These are phyloP conservation scores for Hemistola chrysoprasaria DNA, from an alignment of 2,888 invertebrate genomes.

Conservation along the genomic window DNA sequence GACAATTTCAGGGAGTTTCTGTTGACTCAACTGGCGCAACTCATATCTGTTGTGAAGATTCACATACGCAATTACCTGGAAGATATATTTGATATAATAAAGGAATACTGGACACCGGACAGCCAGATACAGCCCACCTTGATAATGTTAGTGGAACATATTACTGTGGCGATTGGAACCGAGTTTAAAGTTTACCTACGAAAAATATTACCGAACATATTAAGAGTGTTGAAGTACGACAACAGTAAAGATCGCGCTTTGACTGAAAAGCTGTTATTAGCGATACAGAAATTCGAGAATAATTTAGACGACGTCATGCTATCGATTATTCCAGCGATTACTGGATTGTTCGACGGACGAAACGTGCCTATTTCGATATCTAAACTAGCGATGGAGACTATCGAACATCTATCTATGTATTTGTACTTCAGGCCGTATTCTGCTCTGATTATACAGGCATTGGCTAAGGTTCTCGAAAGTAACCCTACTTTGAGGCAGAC, in stretches of 20 bases:
- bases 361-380: conserved; percentile 91
- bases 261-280: conserved; percentile 91
- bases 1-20: conserved; percentile 93
- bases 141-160: conserved; percentile 95
- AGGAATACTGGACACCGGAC: conserved; percentile 95
- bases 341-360: conserved; percentile 93
- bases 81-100: conserved; percentile 95
- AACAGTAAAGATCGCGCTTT: conserved; percentile 91
- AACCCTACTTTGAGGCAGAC: conserved; percentile 88
- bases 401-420: conserved; percentile 93
- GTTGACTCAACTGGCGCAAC: conserved; percentile 94
- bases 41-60: conserved; percentile 97
- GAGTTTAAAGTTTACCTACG: conserved; percentile 98
- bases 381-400: conserved; percentile 89
- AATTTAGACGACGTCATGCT: conserved; percentile 98
- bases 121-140: conserved; percentile 93
- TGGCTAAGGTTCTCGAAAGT: conserved; percentile 92
- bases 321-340: conserved; percentile 96
- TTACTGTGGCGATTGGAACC: conserved; percentile 95
- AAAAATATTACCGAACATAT: conserved; percentile 95
- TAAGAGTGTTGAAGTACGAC: conserved; percentile 95
- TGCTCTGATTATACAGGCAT: conserved; percentile 95
- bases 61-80: conserved; percentile 97
- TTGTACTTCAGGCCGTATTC: conserved; percentile 96
- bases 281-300: conserved; percentile 96